A percentile compares a stretch with the other conserved stretches of the same genome.
Evolutionary conservation across 2,888 invertebrate genomes (phyloP).

Genomic region (Pachycephus smyrnensis): DNA sequence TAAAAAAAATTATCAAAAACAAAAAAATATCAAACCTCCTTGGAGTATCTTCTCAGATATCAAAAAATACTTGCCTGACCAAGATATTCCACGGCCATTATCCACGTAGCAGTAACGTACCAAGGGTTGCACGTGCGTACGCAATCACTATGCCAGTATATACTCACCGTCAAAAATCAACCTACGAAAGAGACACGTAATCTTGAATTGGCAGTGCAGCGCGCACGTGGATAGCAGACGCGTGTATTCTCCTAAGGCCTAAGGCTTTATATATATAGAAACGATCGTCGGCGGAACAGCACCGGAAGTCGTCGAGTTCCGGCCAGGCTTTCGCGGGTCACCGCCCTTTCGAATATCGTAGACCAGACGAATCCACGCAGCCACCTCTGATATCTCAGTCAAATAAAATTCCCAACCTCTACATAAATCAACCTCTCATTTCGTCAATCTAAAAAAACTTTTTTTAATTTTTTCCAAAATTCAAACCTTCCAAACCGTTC

Average conservation of each 20-base stretch:
- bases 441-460: too few relatives aligned
- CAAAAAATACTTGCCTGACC: background rate
- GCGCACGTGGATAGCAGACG: constrained; percentile 15
- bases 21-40: background rate
- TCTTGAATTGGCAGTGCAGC: constrained; percentile 13
- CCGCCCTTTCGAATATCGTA: constrained; percentile 54
- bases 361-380: background rate
- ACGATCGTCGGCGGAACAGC: constrained; percentile 58
- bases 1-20: background rate
- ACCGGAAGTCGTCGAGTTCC: constrained; percentile 64
- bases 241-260: constrained; percentile 1
- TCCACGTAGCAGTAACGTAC: background rate
- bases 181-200: background rate
- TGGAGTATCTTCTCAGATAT: background rate
- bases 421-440: too few relatives aligned
- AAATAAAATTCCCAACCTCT: too few relatives aligned
- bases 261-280: constrained; percentile 39
- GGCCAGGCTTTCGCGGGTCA: constrained; percentile 60
- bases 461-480: too few relatives aligned
- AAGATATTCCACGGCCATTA: background rate
- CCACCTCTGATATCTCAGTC: too few relatives aligned
- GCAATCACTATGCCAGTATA: too few relatives aligned
- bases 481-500: too few relatives aligned
- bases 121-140: background rate
- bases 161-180: too few relatives aligned